Evolutionary conservation across 2,888 invertebrate species (phyloP).

Genomic region (Branchellion lobata): DNA sequence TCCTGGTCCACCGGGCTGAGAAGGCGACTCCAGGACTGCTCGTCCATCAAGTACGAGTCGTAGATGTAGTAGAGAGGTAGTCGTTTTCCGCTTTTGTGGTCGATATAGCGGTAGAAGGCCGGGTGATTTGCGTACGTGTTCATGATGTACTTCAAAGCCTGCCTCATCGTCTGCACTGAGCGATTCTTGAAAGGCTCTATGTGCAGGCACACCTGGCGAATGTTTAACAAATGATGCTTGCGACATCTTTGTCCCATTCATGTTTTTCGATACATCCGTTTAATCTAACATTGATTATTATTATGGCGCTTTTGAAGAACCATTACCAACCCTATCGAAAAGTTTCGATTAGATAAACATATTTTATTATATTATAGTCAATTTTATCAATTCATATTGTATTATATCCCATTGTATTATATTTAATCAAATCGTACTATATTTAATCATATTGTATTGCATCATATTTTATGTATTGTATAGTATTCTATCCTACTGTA

Average conservation of each 20-base stretch:
- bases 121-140: constrained; percentile 66
- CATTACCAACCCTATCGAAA: too few relatives aligned
- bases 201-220: constrained; percentile 66
- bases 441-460: too few relatives aligned
- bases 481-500: too few relatives aligned
- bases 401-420: too few relatives aligned
- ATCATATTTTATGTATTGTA: too few relatives aligned
- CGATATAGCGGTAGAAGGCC: constrained; percentile 64
- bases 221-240: too few relatives aligned
- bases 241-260: background rate
- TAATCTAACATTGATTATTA: background rate
- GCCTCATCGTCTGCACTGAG: constrained; percentile 57
- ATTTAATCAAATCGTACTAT: too few relatives aligned
- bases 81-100: constrained; percentile 45
- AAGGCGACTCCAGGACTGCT: constrained; percentile 65
- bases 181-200: constrained; percentile 67
- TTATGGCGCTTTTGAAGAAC: background rate
- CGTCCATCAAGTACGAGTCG: constrained; percentile 68
- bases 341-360: too few relatives aligned
- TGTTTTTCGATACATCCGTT: background rate
- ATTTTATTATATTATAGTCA: too few relatives aligned
- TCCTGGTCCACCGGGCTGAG: constrained; percentile 11
- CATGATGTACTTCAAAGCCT: constrained; percentile 60
- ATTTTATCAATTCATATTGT: too few relatives aligned
- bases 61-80: constrained; percentile 71